Evolutionary conservation across 2,888 invertebrate species (phyloP), one percentile per base, ranked within the genome.

Genomic region (Phortica okadai): DNA sequence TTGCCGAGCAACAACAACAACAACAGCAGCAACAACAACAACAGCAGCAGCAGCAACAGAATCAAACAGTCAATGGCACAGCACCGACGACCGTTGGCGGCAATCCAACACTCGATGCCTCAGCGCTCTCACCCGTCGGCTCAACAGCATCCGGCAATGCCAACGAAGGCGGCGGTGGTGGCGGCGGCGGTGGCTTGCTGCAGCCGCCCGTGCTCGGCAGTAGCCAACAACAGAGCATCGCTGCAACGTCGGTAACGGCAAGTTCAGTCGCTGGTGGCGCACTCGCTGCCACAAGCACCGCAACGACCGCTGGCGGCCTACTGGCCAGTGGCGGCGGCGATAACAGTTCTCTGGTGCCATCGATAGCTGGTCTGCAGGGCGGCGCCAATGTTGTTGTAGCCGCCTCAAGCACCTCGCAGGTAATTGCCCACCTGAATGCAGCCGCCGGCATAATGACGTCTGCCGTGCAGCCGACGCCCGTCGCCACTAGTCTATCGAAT

Each of bases 391-490:
- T 76, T 33, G 82, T 81, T 25, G 82, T 82, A 83, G 84, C 78
- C 11, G 80, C 84, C 16, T 84, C 88, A 59, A 90, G 88, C 79
- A 89, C 91, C 78, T 88, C 91, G 59, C 91, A 91, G 82, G 90
- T 90, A 74, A 85, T 91, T 77, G 90, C 91, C 74, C 89, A 89
- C 79, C 85, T 91, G 75, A 90, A 90, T 84, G 90, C 90, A 14
- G 88, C 85, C 6, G 67, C 42, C 76, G 89, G 90, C 78, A 89
- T 88, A 33, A 90, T 90, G 82, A 89, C 90, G 41, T 86, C 90
- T 42, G 83, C 89, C 21, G 89, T 90, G 77, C 92, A 92, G 74
- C 92, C 92, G 86, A 91, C 92, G 83, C 91, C 92, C 74, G 92
- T 89, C 80, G 92, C 88, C 76, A 88, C 89, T 80, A 92, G 90